These are phyloP conservation scores for Oncopodura yosiiana DNA, from an alignment of 1,140 invertebrate species.

Conservation along the genomic window DNA sequence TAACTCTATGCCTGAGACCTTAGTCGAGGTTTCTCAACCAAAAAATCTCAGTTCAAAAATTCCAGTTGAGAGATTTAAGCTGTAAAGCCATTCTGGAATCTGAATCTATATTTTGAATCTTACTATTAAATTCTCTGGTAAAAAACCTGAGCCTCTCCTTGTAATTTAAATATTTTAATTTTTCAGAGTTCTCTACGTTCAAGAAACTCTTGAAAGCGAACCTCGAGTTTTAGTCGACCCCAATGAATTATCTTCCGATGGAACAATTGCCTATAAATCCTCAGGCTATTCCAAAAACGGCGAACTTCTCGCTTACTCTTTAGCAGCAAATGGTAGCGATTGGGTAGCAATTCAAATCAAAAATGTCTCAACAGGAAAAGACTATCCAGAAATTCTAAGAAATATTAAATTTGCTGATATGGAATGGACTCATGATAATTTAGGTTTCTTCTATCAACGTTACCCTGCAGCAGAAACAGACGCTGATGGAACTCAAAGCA, in stretches of 20 bases:
- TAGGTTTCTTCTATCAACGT: constrained; percentile 92
- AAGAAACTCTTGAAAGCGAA: constrained; percentile 67
- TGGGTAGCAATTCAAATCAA: constrained; percentile 84
- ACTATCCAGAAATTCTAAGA: constrained; percentile 76
- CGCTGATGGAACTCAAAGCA: constrained; percentile 78
- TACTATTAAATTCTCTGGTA: too few species aligned
- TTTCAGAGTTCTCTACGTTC: constrained; percentile 78
- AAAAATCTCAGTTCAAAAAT: too few species aligned
- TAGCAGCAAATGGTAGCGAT: constrained; percentile 86
- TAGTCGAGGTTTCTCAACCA: too few species aligned
- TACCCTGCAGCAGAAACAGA: too few species aligned
- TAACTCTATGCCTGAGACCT: too few species aligned
- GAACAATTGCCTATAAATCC: neutral
- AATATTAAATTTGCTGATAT: constrained; percentile 84
- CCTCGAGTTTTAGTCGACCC: constrained; percentile 86
- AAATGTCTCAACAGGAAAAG: constrained; percentile 65
- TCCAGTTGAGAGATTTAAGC: too few species aligned
- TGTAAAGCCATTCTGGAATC: too few species aligned
- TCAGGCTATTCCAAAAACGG: constrained; percentile 58
- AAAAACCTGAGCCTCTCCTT: too few species aligned
- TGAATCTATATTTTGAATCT: too few species aligned
- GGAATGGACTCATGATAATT: constrained; percentile 89
- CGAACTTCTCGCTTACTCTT: constrained; percentile 74
- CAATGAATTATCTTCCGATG: constrained; percentile 65
- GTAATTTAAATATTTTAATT: neutral